Conservation (phyloP, 2,797 vertebrate genomes). For the Tarsius wallacei region DNA sequence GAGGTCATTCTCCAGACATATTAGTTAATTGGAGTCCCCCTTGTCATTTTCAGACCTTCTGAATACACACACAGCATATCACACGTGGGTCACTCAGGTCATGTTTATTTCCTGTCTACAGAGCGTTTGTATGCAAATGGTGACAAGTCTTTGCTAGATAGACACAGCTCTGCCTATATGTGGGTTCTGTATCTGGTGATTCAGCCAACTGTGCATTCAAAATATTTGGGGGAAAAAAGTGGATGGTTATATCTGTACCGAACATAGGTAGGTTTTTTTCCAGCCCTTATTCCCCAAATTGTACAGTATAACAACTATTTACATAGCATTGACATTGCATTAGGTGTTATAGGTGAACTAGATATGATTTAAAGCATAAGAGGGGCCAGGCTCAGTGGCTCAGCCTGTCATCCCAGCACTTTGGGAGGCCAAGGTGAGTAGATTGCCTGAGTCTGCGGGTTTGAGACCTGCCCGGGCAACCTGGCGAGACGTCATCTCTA, state of each 20-base stretch:
- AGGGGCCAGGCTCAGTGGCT: too few species aligned
- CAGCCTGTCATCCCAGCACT: too few species aligned
- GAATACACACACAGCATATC: neutral
- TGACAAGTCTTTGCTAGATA: neutral
- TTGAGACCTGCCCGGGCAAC: too few species aligned
- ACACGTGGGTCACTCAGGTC: neutral
- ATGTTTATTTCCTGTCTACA: neutral
- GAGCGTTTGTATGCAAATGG: neutral
- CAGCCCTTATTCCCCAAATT: neutral
- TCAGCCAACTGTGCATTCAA: neutral
- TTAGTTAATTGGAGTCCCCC: slow-evolving; percentile 16
- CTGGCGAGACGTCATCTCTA: too few species aligned
- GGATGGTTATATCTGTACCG: neutral
- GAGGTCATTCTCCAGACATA: neutral
- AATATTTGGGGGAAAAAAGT: neutral
- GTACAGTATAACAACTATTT: neutral
- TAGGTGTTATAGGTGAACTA: neutral
- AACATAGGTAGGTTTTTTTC: neutral
- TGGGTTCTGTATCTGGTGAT: neutral
- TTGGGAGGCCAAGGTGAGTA: too few species aligned
- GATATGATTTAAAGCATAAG: neutral
- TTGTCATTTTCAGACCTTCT: neutral
- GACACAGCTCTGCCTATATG: neutral
- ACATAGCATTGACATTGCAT: neutral
- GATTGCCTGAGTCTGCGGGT: too few species aligned